phyloP scores from a whole-genome alignment of 2,888 invertebrate genomes.

The Caradrina clavipalpis region DNA sequence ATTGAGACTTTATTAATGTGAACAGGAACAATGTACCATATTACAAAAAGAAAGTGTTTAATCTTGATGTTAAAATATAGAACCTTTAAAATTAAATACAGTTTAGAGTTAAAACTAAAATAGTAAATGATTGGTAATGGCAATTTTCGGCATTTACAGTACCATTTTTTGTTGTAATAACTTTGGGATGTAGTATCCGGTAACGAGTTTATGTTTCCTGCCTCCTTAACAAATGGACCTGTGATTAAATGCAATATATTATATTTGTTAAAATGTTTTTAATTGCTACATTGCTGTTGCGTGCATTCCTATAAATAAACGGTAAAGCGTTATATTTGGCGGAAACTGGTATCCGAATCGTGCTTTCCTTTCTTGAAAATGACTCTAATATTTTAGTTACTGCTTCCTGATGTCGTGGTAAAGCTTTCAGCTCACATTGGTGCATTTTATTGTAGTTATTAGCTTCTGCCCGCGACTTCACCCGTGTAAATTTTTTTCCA shows the following conservation, averaged over 20 bases:
- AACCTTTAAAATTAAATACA: slow-evolving; percentile 1
- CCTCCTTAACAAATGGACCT: slow-evolving; percentile 15
- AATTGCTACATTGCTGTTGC: slow-evolving; percentile 18
- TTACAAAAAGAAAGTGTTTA: not conserved
- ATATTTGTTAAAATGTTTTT: slow-evolving; percentile 24
- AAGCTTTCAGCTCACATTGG: slow-evolving; percentile 24
- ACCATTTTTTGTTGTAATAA: slow-evolving; percentile 41
- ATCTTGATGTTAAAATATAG: not conserved
- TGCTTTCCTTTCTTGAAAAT: slow-evolving; percentile 9
- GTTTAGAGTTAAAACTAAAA: slow-evolving; percentile 7
- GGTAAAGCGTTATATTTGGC: slow-evolving; percentile 12
- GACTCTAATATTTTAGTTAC: slow-evolving; percentile 3
- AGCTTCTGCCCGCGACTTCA: no score
- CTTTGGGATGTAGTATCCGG: slow-evolving; percentile 46
- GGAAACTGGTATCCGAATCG: slow-evolving; percentile 47
- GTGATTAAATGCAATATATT: slow-evolving; percentile 49
- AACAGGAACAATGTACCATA: not conserved
- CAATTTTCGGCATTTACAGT: slow-evolving; percentile 48
- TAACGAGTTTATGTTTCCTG: slow-evolving; percentile 51
- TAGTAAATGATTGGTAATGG: slow-evolving; percentile 51
- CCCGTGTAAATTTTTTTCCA: no score
- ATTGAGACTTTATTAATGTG: not conserved
- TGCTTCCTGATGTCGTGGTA: slow-evolving; percentile 30
- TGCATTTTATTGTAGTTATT: not conserved
- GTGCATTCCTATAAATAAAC: slow-evolving; percentile 16